Evolutionary conservation across 2,797 vertebrate genomes (phyloP).

Genomic region (Myotis planiceps): DNA sequence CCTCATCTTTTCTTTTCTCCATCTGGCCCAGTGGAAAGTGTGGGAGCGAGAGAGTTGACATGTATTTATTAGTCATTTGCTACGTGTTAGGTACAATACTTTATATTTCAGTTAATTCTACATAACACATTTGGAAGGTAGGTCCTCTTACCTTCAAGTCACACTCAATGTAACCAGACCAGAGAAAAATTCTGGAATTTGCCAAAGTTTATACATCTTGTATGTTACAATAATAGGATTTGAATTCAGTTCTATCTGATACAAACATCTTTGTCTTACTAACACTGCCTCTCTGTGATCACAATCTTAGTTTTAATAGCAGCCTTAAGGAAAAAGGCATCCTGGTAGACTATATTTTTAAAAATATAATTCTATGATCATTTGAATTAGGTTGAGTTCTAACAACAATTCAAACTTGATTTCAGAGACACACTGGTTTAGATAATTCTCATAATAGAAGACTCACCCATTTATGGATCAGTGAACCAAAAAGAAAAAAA

Average conservation of each 20-base stretch:
- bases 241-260: neutral
- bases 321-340: neutral
- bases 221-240: neutral
- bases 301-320: neutral
- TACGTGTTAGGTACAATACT: neutral
- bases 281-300: neutral
- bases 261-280: neutral
- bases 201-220: neutral
- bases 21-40: neutral
- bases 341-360: neutral
- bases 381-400: neutral
- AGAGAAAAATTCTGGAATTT: constrained; percentile 15
- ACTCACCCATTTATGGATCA: neutral
- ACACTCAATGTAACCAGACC: neutral
- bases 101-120: neutral
- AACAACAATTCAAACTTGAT: neutral
- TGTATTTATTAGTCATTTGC: neutral
- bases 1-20: neutral
- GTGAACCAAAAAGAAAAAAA: neutral
- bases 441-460: neutral
- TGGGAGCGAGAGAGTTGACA: neutral
- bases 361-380: neutral
- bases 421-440: neutral
- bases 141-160: neutral
- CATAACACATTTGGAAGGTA: neutral